These are phyloP conservation scores for Nannoperca australis DNA, from an alignment of 2,797 vertebrate genomes.

Conservation along the genomic window DNA sequence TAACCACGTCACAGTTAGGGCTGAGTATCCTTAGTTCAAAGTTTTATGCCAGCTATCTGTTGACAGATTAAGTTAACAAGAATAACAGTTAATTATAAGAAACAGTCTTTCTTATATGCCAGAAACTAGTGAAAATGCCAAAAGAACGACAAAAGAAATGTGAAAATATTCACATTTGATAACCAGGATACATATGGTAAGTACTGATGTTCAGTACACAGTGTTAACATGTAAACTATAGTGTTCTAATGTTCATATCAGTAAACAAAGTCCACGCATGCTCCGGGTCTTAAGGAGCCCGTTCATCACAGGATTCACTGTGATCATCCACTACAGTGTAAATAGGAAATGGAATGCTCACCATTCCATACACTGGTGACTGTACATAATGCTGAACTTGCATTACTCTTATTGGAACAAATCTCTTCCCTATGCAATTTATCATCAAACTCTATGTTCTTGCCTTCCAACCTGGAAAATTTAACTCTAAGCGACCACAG, in stretches of 20 bases:
- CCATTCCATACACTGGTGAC: constrained; percentile 36
- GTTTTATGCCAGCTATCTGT: no score
- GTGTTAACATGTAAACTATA: background rate
- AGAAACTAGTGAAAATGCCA: background rate
- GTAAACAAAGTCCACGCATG: background rate
- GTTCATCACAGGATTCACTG: constrained; percentile 28
- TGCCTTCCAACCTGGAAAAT: constrained; percentile 36
- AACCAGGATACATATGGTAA: background rate
- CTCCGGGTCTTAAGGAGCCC: background rate
- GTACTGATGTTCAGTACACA: background rate
- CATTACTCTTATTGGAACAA: constrained; percentile 61
- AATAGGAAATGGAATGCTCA: constrained; percentile 31
- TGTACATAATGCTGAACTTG: constrained; percentile 62
- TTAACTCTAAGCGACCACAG: constrained; percentile 35
- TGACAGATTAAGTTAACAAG: no score
- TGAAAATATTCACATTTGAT: background rate
- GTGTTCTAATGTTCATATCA: background rate
- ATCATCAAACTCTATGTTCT: constrained; percentile 58
- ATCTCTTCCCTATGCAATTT: constrained; percentile 55
- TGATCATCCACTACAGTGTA: constrained; percentile 14
- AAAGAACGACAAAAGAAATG: background rate
- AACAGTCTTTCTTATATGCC: background rate
- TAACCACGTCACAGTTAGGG: background rate
- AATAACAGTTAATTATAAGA: no score
- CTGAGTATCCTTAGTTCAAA: background rate